Evolutionary conservation across 2,797 vertebrate genomes (phyloP), one percentile per base, ranked within the genome.

Genomic region (Harpagifer antarcticus): DNA sequence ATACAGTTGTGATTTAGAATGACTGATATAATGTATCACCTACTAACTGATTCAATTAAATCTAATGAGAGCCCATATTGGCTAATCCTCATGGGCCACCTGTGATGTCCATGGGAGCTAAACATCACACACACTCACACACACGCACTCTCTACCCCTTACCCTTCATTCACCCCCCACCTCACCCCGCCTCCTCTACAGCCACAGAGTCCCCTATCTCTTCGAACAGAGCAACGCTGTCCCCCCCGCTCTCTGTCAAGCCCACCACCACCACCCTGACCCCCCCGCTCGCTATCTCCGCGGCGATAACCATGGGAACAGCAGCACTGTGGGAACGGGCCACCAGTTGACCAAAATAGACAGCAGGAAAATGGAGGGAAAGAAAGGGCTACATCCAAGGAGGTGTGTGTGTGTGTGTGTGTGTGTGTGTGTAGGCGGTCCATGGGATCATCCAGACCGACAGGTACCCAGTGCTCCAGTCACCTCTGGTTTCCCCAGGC

Each of bases 291-390:
- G 89, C 93, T 95, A 95, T 95, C 95, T 94, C 92, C 86, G 87
- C 74, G 69, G 92, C 89, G 94, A 95, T 95, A 95, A 95, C 94
- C 94, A 96, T 96, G 95, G 95, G 95, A 95, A 95, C 94, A 83
- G 86, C 92, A 87, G 86, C 91, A 93, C 93, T 95, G 95, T 95
- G 95, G 94, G 95, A 95, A 96, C 94, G 58, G 87, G 87, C 92
- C 89, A 90, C 92, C 89, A 90, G 89, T 93, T 93, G 93, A 95
- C 94, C 90, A 94, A 95, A 95, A 96, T 95, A 95, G 94, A 94
- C 92, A 91, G 91, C 89, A 91, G 88, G 90, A 92, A 92, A 92
- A 92, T 89, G 89, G 90, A 92, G 89, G 89, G 88, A 91, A 89
- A 89, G 88, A 88, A 89, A 89, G 88, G 88, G 89, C 86, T 86